Evolutionary conservation across 2,888 invertebrate genomes (phyloP).

Genomic region (Agrochola circellaris): DNA sequence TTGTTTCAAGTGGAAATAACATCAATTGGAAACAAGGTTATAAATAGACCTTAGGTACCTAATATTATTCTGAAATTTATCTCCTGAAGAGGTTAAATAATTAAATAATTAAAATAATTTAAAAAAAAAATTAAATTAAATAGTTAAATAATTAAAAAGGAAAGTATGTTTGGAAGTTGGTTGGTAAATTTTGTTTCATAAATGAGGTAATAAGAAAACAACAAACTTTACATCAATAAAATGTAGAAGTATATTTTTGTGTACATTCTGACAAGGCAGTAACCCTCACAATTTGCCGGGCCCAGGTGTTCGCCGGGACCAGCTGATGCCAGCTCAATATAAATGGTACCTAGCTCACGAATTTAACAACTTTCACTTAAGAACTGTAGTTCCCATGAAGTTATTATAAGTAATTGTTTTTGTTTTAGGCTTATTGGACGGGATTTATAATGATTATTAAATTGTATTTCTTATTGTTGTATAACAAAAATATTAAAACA

Average conservation of each 20-base stretch:
- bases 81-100: too few species aligned
- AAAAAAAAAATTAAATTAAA: too few species aligned
- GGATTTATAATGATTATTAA: constrained; percentile 17
- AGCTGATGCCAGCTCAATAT: constrained; percentile 45
- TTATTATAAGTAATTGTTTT: constrained; percentile 53
- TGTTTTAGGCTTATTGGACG: constrained; percentile 36
- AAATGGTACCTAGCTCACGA: constrained; percentile 41
- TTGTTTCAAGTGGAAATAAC: too few species aligned
- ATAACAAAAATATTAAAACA: too few species aligned
- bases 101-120: too few species aligned
- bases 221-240: constrained; percentile 33
- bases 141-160: too few species aligned
- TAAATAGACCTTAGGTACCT: too few species aligned
- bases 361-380: constrained; percentile 43
- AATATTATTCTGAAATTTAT: too few species aligned
- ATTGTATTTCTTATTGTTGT: background rate
- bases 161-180: too few species aligned
- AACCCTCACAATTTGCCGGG: constrained; percentile 48
- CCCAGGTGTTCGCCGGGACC: constrained; percentile 46
- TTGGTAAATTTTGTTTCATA: too few species aligned
- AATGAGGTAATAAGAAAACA: background rate
- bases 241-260: constrained; percentile 35
- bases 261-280: constrained; percentile 39
- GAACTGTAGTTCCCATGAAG: constrained; percentile 46
- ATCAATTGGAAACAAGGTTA: too few species aligned